Percentiles rank a stretch among this genome's conserved stretches.
Conservation (phyloP, 2,113 vertebrate species). For the Okapia johnstoni region DNA sequence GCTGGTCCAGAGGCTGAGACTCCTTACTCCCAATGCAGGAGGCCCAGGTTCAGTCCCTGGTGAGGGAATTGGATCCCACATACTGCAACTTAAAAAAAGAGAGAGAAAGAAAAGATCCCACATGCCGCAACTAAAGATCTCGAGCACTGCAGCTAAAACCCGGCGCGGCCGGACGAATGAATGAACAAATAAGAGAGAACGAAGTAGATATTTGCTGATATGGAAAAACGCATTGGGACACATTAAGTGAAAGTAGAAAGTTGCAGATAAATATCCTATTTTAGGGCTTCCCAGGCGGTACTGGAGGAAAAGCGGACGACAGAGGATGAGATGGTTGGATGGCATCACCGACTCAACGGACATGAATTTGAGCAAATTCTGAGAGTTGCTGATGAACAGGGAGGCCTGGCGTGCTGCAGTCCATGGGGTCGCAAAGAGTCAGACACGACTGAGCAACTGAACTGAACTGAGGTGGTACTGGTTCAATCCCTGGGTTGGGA, state of each 20-base stretch:
- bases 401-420: background rate
- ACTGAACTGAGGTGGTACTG: background rate
- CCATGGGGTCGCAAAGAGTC: background rate
- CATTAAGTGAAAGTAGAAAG: background rate
- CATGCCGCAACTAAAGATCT: background rate
- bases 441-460: background rate
- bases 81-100: background rate
- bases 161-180: rapidly evolving
- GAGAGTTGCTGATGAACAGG: background rate
- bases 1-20: background rate
- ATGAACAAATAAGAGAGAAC: background rate
- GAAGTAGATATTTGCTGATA: background rate
- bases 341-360: background rate
- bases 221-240: background rate
- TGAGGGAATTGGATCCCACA: background rate
- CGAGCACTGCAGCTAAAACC: background rate
- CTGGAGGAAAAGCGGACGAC: background rate
- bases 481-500: background rate
- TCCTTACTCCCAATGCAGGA: background rate
- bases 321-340: background rate
- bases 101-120: background rate
- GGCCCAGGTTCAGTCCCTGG: background rate
- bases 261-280: background rate
- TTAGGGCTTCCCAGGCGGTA: background rate
- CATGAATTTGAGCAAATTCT: background rate